A percentile compares a stretch with the other conserved stretches of the same genome.
Conservation (phyloP, 2,797 vertebrate genomes). For the Synaphobranchus kaupii region DNA sequence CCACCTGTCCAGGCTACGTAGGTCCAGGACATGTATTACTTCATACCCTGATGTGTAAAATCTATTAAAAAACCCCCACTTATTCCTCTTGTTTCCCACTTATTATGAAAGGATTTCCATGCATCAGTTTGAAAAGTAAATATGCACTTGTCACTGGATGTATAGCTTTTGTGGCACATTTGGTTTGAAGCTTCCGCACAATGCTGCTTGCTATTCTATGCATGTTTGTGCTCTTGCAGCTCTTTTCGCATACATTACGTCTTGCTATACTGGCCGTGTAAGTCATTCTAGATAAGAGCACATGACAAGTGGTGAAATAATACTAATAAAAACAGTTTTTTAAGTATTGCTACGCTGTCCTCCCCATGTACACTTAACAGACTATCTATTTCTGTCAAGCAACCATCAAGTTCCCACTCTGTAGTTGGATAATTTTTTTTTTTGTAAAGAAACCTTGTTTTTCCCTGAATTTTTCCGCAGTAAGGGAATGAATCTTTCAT, state of each 20-base stretch:
- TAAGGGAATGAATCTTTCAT: slow-evolving; percentile 8
- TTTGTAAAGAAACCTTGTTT: background rate
- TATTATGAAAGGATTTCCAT: background rate
- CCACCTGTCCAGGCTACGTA: background rate
- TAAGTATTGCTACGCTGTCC: background rate
- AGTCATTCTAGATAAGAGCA: background rate
- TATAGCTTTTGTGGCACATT: background rate
- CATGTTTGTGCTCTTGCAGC: background rate
- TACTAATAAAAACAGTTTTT: background rate
- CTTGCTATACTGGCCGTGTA: background rate
- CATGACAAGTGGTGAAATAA: background rate
- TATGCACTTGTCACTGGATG: background rate
- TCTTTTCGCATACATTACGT: background rate
- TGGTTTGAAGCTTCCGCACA: background rate
- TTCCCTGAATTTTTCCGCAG: background rate
- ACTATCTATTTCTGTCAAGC: background rate
- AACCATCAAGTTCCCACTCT: background rate
- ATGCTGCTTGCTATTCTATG: background rate
- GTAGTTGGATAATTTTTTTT: background rate
- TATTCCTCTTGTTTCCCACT: background rate
- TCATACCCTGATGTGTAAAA: background rate
- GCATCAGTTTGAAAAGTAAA: background rate
- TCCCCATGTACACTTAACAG: too few species aligned
- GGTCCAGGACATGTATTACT: background rate
- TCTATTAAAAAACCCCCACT: background rate